Base-by-base conservation (phyloP, 2,888 invertebrate genomes). In the Sesia bembeciformis region DNA sequence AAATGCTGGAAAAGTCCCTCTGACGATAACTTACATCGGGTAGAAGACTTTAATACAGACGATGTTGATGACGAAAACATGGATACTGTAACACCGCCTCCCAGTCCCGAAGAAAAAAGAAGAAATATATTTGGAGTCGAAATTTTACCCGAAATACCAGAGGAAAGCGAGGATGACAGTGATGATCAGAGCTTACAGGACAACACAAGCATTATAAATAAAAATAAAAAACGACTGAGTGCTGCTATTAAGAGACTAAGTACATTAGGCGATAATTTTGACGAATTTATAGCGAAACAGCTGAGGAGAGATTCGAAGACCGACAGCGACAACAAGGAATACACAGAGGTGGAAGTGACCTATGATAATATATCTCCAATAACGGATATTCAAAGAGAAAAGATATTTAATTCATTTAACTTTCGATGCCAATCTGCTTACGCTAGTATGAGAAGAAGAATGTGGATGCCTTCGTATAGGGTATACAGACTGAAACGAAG, bases 141-240 rank as follows among this genome's bases (percentile, higher is more conserved):
- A 66, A 87, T 90, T 65, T 69, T 91, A 55, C 90, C 91, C 39
- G 86, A 90, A 72, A 91, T 91, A 69, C 85, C 86, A 3, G 91
- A 91, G 69, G 90, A 90, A 66, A 88, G 81, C 55, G 90, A 90
- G 67, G 78, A 78, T 5, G 62, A 62, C 5, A 59, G 65, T 1
- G 62, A 61, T 43, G 78, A 78, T 6, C 67, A 76, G 55, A 66
- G 23, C 3, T 7, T 40, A 7, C 38, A 60, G 57, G 53, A 59
- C 41, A 63, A 58, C 41, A 66, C 66, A 50, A 70, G 67, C 58
- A 65, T 67, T 57, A 56, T 64, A 39, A 72, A 62, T 56, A 76
- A 66, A 56, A 77, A 73, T 61, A 83, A 79, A 58, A 80, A 80
- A 64, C 79, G 80, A 54, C 72, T 90, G 58, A 87, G 83, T 62